Evolutionary conservation across 2,888 invertebrate species (phyloP).

Genomic region (Eupeodes latifasciatus): DNA sequence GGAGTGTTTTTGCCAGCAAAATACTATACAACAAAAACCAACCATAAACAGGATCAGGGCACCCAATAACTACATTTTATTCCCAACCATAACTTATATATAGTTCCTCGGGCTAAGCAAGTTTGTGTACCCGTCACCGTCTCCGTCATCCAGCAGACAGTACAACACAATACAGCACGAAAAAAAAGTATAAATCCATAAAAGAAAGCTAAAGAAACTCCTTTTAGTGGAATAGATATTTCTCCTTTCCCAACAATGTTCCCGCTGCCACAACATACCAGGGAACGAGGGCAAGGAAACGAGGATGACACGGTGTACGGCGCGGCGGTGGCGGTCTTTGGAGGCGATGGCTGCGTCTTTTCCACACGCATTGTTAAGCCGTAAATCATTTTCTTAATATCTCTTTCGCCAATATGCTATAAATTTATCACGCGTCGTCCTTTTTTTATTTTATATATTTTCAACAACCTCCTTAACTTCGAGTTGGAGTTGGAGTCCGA

Average conservation of each 20-base stretch:
- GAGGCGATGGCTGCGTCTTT: constrained; percentile 28
- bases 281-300: constrained; percentile 59
- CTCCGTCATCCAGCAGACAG: constrained; percentile 10
- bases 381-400: constrained; percentile 76
- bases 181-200: background rate
- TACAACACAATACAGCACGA: too few species aligned
- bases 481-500: background rate
- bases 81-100: constrained; percentile 69
- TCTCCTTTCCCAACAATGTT: constrained; percentile 29
- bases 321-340: too few species aligned
- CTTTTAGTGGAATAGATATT: constrained; percentile 32
- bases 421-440: constrained; percentile 72
- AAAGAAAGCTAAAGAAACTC: constrained; percentile 20
- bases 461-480: background rate
- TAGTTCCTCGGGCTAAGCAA: constrained; percentile 68
- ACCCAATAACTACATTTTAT: constrained; percentile 75
- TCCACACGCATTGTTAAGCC: constrained; percentile 62
- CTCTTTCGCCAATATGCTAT: constrained; percentile 76
- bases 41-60: constrained; percentile 65
- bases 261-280: constrained; percentile 25
- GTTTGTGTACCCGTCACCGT: constrained; percentile 58
- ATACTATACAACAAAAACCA: background rate
- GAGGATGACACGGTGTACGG: constrained; percentile 26
- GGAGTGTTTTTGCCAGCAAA: background rate
- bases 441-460: constrained; percentile 29